Percentiles rank a stretch among this genome's conserved stretches.
These are phyloP conservation scores for Erethizon dorsatum DNA, from an alignment of 2,797 vertebrate genomes.

Conservation along the genomic window DNA sequence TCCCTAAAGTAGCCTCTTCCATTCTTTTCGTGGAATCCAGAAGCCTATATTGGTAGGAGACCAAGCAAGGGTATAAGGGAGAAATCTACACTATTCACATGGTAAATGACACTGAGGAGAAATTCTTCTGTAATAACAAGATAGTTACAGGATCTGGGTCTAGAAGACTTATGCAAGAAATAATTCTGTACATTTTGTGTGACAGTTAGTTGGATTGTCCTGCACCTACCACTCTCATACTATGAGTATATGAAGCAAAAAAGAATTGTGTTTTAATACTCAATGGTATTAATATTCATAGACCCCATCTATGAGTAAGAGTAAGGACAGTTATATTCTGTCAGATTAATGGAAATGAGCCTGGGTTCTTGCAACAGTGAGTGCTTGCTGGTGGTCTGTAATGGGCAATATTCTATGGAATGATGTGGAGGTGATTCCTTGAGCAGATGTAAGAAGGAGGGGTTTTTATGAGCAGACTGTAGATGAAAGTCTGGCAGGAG, in stretches of 20 bases:
- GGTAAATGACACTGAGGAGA: not conserved
- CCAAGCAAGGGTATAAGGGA: rapidly evolving
- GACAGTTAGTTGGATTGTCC: not conserved
- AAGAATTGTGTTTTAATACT: not conserved
- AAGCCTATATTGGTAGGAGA: too few species aligned
- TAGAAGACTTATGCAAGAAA: not conserved
- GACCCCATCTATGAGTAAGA: not conserved
- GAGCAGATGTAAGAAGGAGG: not conserved
- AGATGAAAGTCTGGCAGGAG: not conserved
- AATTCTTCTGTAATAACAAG: not conserved
- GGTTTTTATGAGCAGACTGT: not conserved
- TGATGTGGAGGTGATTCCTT: not conserved
- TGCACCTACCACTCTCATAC: rapidly evolving
- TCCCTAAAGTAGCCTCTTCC: not conserved
- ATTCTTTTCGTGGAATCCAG: not conserved
- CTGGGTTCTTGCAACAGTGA: not conserved
- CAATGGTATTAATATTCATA: not conserved
- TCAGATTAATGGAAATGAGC: not conserved
- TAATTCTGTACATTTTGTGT: not conserved
- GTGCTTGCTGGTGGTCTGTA: not conserved
- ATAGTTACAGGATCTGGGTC: too few species aligned
- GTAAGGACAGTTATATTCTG: not conserved
- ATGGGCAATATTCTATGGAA: not conserved
- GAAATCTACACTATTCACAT: not conserved
- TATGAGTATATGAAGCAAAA: not conserved